These are phyloP conservation scores for Apotomis capreana DNA, from an alignment of 2,888 invertebrate genomes.

Conservation along the genomic window DNA sequence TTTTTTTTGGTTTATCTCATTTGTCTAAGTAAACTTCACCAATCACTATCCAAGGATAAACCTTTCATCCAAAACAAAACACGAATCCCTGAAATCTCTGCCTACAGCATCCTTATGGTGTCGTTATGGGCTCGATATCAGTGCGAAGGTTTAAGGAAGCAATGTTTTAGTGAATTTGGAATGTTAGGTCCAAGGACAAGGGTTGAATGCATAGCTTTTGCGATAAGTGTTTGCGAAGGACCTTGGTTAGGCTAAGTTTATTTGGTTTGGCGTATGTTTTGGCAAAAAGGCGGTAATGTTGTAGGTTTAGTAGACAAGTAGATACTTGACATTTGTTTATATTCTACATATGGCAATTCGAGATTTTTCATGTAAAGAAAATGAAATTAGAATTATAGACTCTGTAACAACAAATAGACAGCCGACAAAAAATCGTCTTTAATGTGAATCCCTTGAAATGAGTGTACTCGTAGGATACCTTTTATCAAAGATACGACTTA, in stretches of 20 bases:
- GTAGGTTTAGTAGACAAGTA: neutral
- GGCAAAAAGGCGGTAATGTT: neutral
- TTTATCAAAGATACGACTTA: too few relatives aligned
- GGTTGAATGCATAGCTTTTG: constrained; percentile 28
- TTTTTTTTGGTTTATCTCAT: neutral
- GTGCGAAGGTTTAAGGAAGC: constrained; percentile 27
- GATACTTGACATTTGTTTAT: neutral
- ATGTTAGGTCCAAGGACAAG: constrained; percentile 25
- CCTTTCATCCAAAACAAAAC: constrained; percentile 26
- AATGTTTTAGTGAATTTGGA: constrained; percentile 36
- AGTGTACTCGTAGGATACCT: too few relatives aligned
- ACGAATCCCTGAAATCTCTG: constrained; percentile 19
- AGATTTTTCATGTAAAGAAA: too few relatives aligned
- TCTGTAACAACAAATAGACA: too few relatives aligned
- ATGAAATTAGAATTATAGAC: too few relatives aligned
- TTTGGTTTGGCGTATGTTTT: neutral
- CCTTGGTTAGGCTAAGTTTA: constrained; percentile 24
- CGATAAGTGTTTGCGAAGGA: constrained; percentile 22
- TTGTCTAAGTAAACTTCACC: neutral
- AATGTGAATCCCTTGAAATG: too few relatives aligned
- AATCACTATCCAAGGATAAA: constrained; percentile 12
- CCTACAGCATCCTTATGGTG: constrained; percentile 12
- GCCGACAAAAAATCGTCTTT: too few relatives aligned
- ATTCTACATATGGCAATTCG: too few relatives aligned
- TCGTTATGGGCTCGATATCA: constrained; percentile 18